Evolutionary conservation across 2,888 invertebrate genomes (phyloP).

Genomic region (Odontothrips loti): DNA sequence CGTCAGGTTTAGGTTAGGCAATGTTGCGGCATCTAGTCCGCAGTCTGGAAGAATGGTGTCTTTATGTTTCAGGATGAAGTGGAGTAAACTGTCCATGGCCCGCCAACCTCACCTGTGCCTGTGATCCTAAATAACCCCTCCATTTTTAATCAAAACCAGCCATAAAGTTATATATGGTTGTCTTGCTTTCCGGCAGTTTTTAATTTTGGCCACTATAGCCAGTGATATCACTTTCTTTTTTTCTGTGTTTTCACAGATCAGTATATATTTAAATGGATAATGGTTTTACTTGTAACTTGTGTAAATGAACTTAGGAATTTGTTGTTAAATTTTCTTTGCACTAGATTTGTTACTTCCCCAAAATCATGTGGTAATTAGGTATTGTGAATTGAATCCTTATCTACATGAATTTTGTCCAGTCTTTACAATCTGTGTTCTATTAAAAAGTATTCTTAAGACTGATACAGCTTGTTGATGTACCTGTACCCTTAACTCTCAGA

Average conservation of each 20-base stretch:
- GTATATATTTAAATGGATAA: no score
- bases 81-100: background rate
- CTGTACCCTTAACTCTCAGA: background rate
- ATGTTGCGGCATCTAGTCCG: background rate
- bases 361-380: background rate
- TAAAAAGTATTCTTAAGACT: background rate
- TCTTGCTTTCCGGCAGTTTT: no score
- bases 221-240: background rate
- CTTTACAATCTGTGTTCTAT: conserved; percentile 16
- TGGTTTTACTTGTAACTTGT: background rate
- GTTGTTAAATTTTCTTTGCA: background rate
- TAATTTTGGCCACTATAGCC: background rate
- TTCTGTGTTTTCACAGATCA: no score
- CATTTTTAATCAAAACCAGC: background rate
- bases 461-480: background rate
- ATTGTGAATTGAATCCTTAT: background rate
- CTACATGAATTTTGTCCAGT: background rate
- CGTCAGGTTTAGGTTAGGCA: background rate
- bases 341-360: background rate
- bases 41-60: conserved; percentile 19
- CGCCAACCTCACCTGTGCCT: conserved; percentile 14
- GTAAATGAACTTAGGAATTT: background rate
- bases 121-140: background rate
- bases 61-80: conserved; percentile 25
- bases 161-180: background rate